phyloP scores from a whole-genome alignment of 2,888 invertebrate genomes.

The Ochlodes sylvanus region DNA sequence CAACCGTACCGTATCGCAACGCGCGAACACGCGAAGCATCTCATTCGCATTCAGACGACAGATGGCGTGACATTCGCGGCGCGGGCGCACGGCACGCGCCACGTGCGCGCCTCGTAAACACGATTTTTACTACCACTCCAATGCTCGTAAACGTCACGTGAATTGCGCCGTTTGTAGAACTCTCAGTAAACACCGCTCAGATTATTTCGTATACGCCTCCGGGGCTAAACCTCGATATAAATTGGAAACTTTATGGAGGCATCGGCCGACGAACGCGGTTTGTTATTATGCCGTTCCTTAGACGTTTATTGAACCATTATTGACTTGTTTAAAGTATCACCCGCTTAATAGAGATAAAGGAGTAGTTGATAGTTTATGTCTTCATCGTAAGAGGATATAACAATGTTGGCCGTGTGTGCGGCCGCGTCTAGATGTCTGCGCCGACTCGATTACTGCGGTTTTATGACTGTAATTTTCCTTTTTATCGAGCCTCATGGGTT shows the following conservation, averaged over 20 bases:
- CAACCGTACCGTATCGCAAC: conserved; percentile 13
- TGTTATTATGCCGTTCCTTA: conserved; percentile 82
- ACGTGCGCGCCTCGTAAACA: conserved; percentile 75
- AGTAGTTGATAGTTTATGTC: conserved; percentile 77
- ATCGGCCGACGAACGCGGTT: conserved; percentile 76
- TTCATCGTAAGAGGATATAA: conserved; percentile 71
- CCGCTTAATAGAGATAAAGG: conserved; percentile 82
- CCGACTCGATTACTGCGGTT: conserved; percentile 58
- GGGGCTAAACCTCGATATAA: conserved; percentile 82
- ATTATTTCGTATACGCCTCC: conserved; percentile 83
- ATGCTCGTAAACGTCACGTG: conserved; percentile 81
- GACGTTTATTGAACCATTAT: conserved; percentile 84
- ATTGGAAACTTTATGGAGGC: conserved; percentile 79
- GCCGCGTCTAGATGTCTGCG: conserved; percentile 67
- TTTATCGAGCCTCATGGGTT: conserved; percentile 62
- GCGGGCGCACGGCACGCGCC: conserved; percentile 61
- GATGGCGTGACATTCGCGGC: conserved; percentile 60
- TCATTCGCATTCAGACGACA: conserved; percentile 69
- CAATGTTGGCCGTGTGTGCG: conserved; percentile 53
- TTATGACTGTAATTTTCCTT: conserved; percentile 79
- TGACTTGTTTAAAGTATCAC: conserved; percentile 84
- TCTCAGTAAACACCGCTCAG: conserved; percentile 80
- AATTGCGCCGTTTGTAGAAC: conserved; percentile 83
- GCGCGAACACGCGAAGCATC: conserved; percentile 25
- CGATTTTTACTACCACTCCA: conserved; percentile 83